A percentile compares a stretch with the other conserved stretches of the same genome.
These are phyloP conservation scores for Scaptomyza hsui DNA, from an alignment of 1,140 invertebrate species.

Conservation along the genomic window DNA sequence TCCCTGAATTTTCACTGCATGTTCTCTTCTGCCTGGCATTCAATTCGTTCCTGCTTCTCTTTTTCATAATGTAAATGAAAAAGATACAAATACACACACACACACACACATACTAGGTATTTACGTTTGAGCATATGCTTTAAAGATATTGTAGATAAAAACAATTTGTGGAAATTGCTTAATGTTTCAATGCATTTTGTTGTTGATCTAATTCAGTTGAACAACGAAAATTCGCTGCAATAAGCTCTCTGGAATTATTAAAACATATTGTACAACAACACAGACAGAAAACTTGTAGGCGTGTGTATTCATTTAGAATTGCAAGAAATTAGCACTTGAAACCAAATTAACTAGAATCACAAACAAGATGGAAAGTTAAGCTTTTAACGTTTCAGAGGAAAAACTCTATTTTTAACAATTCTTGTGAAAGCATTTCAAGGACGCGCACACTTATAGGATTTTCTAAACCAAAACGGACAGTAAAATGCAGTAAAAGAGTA, in stretches of 20 bases:
- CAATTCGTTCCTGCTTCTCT: constrained; percentile 12
- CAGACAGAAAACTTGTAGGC: neutral
- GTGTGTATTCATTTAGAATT: neutral
- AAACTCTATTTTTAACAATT: no score
- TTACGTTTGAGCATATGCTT: neutral
- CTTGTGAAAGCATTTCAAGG: no score
- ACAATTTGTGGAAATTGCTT: constrained; percentile 49
- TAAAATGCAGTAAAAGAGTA: no score
- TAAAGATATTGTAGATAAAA: constrained; percentile 4
- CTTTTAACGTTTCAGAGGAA: neutral
- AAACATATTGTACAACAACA: neutral
- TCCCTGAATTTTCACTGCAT: constrained; percentile 42
- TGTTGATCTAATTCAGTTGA: neutral
- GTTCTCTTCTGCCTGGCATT: constrained; percentile 8
- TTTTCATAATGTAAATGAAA: constrained; percentile 37
- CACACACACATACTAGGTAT: neutral
- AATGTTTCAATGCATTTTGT: constrained; percentile 9
- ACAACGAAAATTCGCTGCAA: no score
- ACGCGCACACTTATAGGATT: no score
- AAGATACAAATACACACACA: neutral
- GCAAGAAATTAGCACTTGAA: neutral
- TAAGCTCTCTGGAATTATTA: no score
- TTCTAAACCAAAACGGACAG: no score
- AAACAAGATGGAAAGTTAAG: neutral
- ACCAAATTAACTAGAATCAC: neutral